Conservation (phyloP, 2,113 vertebrate genomes). For the Cephalophus harveyi region DNA sequence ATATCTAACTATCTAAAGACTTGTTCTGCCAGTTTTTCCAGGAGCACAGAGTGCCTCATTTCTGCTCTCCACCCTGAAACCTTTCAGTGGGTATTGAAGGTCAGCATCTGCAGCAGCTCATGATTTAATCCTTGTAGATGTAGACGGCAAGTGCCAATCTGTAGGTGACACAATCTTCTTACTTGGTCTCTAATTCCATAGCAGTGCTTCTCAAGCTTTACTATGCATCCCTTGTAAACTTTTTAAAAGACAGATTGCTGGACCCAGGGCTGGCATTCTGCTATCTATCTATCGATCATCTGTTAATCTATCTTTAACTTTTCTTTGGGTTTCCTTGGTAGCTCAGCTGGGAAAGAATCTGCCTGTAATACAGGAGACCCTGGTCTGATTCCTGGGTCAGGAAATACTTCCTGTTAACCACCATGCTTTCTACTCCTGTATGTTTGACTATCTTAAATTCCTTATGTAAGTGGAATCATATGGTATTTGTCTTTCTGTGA, state of each 20-base stretch:
- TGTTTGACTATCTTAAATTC: background rate
- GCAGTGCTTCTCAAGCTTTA: background rate
- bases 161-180: background rate
- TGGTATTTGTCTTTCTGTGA: background rate
- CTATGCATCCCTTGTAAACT: background rate
- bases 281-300: background rate
- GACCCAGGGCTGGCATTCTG: background rate
- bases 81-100: background rate
- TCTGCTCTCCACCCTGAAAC: background rate
- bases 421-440: background rate
- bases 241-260: background rate
- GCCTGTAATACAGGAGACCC: background rate
- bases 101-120: background rate
- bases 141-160: background rate
- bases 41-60: background rate
- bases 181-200: background rate
- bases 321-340: background rate
- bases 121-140: background rate
- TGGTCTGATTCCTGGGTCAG: background rate
- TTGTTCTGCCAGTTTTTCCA: background rate
- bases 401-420: background rate
- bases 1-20: background rate
- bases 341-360: background rate
- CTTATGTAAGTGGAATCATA: background rate
- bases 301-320: background rate